Base-by-base conservation (phyloP, 2,797 vertebrate species). In the Enteromius fasciolatus region DNA sequence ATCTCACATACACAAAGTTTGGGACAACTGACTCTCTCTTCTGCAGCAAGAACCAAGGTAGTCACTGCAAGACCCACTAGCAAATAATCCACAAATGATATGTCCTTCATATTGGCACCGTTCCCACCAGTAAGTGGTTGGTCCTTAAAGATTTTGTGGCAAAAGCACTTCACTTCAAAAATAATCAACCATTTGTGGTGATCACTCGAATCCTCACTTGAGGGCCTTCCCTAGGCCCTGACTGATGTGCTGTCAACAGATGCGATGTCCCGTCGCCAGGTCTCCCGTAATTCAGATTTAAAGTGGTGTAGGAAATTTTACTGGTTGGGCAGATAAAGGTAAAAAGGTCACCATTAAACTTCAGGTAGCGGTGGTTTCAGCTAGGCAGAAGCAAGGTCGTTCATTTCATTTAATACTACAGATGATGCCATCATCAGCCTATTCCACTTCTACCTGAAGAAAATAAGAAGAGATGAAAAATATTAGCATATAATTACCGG, bases 51-150 rank as follows among this genome's bases (percentile, higher is more conserved):
- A 87, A 96, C 95, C 91, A 97, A 86, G 83, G 93, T 93, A 89
- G 94, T 94, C 91, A 96, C 92, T 88, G 95, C 94, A 88, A 99
- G 93, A 90, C 96, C 94, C 85, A 98, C 88, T 83, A 98, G 94
- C 92, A 98, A 92, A 88, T 96, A 92, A 93, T 97, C 95, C 95
- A 91, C 92, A 83, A 98, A 93, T 94, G 95, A 94, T 93, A 94
- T 93, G 93, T 97, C 96, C 95, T 97, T 99, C 98, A 99, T 99
- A 90, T 97, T 99, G 96, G 94, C 95, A 93, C 86, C 85, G 82
- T 92, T 95, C 87, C 90, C 90, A 93, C 87, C 92, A 88, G 91
- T 90, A 92, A 91, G 83, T 92, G 92, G 91, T 89, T 91, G 90
- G 89, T 90, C 88, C 87, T 92, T 91, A 90, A 94, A 89, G 92